Conservation (phyloP, 2,888 invertebrate species). For the Trachelus iudaicus region DNA sequence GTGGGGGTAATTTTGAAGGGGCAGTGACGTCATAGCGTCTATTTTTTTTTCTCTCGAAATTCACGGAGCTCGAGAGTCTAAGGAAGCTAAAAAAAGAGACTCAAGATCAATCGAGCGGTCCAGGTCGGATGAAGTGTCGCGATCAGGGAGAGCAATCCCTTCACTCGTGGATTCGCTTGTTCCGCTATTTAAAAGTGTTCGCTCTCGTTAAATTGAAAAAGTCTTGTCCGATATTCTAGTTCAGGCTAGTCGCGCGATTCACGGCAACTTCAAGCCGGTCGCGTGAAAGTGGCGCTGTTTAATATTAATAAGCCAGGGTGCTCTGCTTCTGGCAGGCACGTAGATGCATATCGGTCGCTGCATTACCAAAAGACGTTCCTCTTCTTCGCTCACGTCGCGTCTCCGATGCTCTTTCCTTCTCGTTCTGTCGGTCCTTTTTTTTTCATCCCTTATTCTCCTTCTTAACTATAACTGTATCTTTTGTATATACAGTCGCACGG, state of each 20-base stretch:
- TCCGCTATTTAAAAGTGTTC: conserved; percentile 56
- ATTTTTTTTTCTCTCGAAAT: not conserved
- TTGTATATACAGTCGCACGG: not conserved
- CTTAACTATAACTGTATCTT: not conserved
- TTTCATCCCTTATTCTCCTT: not conserved
- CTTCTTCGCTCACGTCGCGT: conserved; percentile 5
- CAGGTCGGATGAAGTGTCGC: not conserved
- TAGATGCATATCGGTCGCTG: conserved; percentile 61
- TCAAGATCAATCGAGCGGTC: not conserved
- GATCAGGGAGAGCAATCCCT: conserved; percentile 36
- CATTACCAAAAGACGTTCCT: conserved; percentile 57
- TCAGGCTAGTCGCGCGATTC: conserved; percentile 1
- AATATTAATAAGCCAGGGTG: conserved; percentile 61
- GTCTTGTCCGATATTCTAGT: not conserved
- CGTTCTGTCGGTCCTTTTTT: conserved; percentile 16
- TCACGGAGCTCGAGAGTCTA: not conserved
- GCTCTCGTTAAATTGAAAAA: conserved; percentile 19
- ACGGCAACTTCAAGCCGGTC: conserved; percentile 35
- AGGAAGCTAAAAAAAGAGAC: not conserved
- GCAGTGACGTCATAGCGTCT: not conserved
- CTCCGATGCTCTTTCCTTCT: not conserved
- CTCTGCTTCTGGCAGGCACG: conserved; percentile 61
- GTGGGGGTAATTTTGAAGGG: not conserved
- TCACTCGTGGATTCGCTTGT: conserved; percentile 52
- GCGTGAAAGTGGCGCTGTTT: conserved; percentile 55